Percentiles rank a stretch among this genome's conserved stretches.
Evolutionary conservation across 2,888 invertebrate species (phyloP).

Genomic region (Apodemia hepburni): DNA sequence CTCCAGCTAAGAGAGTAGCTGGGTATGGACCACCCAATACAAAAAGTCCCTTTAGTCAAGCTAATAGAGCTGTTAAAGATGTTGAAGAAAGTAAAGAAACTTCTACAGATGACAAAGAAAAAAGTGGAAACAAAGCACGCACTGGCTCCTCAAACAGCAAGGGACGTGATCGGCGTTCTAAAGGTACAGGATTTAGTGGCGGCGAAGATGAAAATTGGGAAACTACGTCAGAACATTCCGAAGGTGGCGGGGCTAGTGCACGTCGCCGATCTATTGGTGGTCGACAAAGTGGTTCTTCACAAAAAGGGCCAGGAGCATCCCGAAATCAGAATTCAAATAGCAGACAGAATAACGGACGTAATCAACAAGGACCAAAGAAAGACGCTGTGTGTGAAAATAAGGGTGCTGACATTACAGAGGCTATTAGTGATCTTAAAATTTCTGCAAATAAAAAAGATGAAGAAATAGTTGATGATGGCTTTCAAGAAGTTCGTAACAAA

Average conservation of each 20-base stretch:
- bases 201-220: conserved; percentile 87
- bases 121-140: conserved; percentile 79
- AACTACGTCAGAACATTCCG: conserved; percentile 92
- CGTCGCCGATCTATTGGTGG: conserved; percentile 54
- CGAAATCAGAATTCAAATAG: conserved; percentile 59
- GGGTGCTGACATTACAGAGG: conserved; percentile 60
- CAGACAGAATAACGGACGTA: conserved; percentile 55
- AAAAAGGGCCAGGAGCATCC: conserved; percentile 48
- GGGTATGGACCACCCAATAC: conserved; percentile 91
- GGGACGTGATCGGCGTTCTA: conserved; percentile 65
- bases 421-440: conserved; percentile 63
- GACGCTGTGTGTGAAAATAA: conserved; percentile 52
- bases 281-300: conserved; percentile 47
- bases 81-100: conserved; percentile 59
- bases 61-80: conserved; percentile 61
- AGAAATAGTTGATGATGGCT: conserved; percentile 83
- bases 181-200: conserved; percentile 55
- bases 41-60: conserved; percentile 86
- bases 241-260: conserved; percentile 58
- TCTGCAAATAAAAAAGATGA: conserved; percentile 62
- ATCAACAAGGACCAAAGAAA: conserved; percentile 51
- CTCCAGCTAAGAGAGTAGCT: conserved; percentile 82
- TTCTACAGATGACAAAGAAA: conserved; percentile 82
- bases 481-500: conserved; percentile 92
- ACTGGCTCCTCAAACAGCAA: conserved; percentile 83